Base-by-base conservation (phyloP, 2,888 invertebrate species). In the Micoletzkya japonica region DNA sequence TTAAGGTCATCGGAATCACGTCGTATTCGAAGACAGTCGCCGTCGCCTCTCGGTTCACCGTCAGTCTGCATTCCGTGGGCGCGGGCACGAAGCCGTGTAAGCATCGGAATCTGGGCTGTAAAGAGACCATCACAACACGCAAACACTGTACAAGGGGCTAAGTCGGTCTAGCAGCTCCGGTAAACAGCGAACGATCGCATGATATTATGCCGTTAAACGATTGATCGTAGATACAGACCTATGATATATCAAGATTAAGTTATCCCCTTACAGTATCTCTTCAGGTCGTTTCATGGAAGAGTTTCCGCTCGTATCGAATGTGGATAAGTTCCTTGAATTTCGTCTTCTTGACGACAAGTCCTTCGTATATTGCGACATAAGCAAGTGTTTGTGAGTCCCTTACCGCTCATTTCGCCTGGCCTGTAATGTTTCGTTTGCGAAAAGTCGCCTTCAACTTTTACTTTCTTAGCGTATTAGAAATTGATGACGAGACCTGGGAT, bases 341-440 rank as follows among this genome's bases (percentile, higher is more conserved):
- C 78, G 74, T 60, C 37, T 79, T 44, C 70, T 78, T 34, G 74
- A 76, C 17, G 70, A 73, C 24, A 73, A 75, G 10, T 73, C 73
- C 59, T 28, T 79, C 0, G 76, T 77, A 54, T 79, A 75, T 67
- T 79, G 79, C 52, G 78, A 78, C 58, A 68, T 71, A 28, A 20
- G 56, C 1, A 56, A 67, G n/a, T 79, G 79, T 73, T 72, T 74
- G 75, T 77, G 39, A 34, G 59, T 50, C 60, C 37, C 17, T 28
- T 54, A 28, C 26, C 14, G 24, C 54, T 7, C 26, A 26, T 10
- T 54, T n/a, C n/a, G n/a, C n/a, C n/a, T n/a, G n/a, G n/a, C n/a
- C n/a, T n/a, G n/a, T n/a, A n/a, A n/a, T n/a, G n/a, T n/a, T n/a
- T n/a, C n/a, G n/a, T n/a, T n/a, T n/a, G n/a, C n/a, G n/a, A n/a